phyloP scores from a whole-genome alignment of 1,140 invertebrate genomes.

The Drosophila punjabiensis region DNA sequence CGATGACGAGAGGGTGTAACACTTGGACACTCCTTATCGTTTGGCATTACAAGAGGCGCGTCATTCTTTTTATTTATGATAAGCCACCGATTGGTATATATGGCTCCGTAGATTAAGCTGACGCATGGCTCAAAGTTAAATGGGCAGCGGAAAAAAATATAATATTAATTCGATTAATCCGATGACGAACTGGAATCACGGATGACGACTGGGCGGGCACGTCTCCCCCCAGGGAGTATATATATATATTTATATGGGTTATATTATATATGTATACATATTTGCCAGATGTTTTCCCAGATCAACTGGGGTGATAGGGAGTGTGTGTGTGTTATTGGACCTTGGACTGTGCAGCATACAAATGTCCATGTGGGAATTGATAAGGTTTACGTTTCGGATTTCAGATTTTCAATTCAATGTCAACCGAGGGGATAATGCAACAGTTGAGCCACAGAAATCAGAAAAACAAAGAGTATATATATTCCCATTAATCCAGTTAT shows the following conservation, averaged over 20 bases:
- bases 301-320: conserved; percentile 20
- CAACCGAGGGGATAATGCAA: conserved; percentile 13
- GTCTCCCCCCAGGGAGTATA: background rate
- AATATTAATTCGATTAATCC: conserved; percentile 46
- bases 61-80: conserved; percentile 26
- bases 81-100: conserved; percentile 14
- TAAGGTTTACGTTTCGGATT: conserved; percentile 20
- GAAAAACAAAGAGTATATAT: conserved; percentile 6
- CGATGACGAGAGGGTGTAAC: conserved; percentile 24
- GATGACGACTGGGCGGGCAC: background rate
- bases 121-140: conserved; percentile 39
- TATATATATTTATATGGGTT: background rate
- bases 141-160: conserved; percentile 11
- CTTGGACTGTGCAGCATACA: conserved; percentile 41
- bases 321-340: conserved; percentile 16
- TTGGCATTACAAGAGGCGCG: conserved; percentile 31
- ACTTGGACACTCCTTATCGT: conserved; percentile 29
- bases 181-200: conserved; percentile 14
- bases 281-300: conserved; percentile 31
- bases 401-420: conserved; percentile 27
- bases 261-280: conserved; percentile 12
- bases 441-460: too few relatives aligned
- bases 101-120: conserved; percentile 36
- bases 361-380: conserved; percentile 7
- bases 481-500: conserved; percentile 1